Base-by-base conservation (phyloP, 2,113 vertebrate species). In the Sinocyclocheilus grahami region DNA sequence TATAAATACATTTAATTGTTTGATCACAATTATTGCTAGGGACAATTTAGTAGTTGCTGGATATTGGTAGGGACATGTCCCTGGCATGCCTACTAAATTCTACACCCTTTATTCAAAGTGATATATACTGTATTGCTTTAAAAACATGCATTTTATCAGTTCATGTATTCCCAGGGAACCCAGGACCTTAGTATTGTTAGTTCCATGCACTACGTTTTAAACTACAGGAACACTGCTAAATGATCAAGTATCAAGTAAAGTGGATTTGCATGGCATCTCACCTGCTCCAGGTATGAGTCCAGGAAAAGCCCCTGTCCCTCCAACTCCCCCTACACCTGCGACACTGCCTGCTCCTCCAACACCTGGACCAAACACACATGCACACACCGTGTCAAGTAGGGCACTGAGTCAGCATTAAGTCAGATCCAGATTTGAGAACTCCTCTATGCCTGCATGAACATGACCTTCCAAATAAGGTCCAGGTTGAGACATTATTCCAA, bases 251-350 rank as follows among this genome's bases (percentile, higher is more conserved):
- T 13, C 39, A 51, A 16, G 22, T 51, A 7, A 27, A 27, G 6
- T 16, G 16, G 46, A 13, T 48, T 27, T 48, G 46, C 22, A 27
- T 27, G 22, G 46, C 10, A 27, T 67, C 58, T 67, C 55, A 82
- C 93, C 92, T 91, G 84, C 88, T 86, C 89, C 90, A 81, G 77
- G 75, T 88, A 91, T 90, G 83, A 89, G 87, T 84, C 72, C 39
- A 37, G 37, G 37, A 37, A 27, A 27, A 37, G 37, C 37, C 37
- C 37, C 81, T 83, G 42, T 65, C 18, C 82, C 78, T 14, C 78
- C 84, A 13, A 86, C 85, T 27, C 85, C 85, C 10, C 85, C 86
- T 13, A 67, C 81, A 69, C 86, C 86, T 24, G 71, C 55, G 18
- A 65, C 55, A 14, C 9, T 18, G 27, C 78, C 86, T 22, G 33